Conservation (phyloP, 2,797 vertebrate genomes). For the Kryptopterus vitreolus region DNA sequence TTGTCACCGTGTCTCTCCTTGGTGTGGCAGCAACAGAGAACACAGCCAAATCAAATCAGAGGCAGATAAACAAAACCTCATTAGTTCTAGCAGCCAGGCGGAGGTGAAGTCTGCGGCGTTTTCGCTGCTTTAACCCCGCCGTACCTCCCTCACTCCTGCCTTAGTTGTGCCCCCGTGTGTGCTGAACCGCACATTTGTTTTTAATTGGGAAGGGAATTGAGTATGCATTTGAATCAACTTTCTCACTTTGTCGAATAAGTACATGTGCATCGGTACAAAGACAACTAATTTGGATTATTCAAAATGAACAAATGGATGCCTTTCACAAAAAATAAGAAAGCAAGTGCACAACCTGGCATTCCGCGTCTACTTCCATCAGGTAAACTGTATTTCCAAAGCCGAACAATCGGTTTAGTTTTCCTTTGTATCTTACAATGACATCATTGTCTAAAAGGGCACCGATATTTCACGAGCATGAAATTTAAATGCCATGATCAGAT, state of each 20-base stretch:
- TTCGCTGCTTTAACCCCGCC: conserved; percentile 49
- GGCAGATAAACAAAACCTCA: conserved; percentile 57
- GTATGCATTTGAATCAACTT: conserved; percentile 56
- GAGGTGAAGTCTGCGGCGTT: conserved; percentile 47
- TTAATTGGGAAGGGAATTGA: conserved; percentile 61
- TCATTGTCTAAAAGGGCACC: conserved; percentile 16
- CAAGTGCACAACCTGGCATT: conserved; percentile 27
- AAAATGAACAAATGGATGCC: conserved; percentile 52
- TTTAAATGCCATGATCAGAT: conserved; percentile 28
- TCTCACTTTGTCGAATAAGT: conserved; percentile 54
- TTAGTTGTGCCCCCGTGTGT: conserved; percentile 47
- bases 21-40: conserved; percentile 4
- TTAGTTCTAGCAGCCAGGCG: conserved; percentile 55
- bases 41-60: conserved; percentile 53
- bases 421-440: background rate
- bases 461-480: background rate
- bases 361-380: conserved; percentile 8
- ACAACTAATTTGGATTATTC: conserved; percentile 61
- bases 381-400: conserved; percentile 1
- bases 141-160: conserved; percentile 41
- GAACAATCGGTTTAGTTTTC: background rate
- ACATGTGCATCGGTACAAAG: conserved; percentile 55
- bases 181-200: conserved; percentile 57
- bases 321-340: conserved; percentile 46
- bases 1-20: conserved; percentile 6